phyloP scores from a whole-genome alignment of 1,140 invertebrate genomes.

The Hestina assimilis region DNA sequence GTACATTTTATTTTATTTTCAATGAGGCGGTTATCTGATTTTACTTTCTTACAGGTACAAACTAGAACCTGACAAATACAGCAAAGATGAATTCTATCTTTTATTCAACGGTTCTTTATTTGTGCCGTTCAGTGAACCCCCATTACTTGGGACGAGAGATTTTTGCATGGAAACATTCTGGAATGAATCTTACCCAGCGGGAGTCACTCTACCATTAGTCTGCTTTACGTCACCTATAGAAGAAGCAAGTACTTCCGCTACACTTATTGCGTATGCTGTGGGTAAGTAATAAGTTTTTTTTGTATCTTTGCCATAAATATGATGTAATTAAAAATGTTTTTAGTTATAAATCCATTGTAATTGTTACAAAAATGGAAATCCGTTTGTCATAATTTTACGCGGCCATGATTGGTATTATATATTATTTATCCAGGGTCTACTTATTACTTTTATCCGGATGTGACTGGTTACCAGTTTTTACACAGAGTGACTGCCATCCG shows the following conservation, averaged over 20 bases:
- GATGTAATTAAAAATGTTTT: too few relatives aligned
- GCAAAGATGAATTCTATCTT: conserved; percentile 79
- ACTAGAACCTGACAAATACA: conserved; percentile 73
- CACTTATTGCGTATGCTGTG: conserved; percentile 61
- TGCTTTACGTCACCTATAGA: conserved; percentile 61
- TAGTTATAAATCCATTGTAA: too few relatives aligned
- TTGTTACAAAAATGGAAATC: too few relatives aligned
- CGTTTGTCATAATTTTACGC: too few relatives aligned
- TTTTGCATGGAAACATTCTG: conserved; percentile 79
- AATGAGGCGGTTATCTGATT: too few relatives aligned
- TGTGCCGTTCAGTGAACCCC: conserved; percentile 65
- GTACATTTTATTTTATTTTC: too few relatives aligned
- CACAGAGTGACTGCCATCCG: too few relatives aligned
- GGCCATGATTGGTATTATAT: too few relatives aligned
- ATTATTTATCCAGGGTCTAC: too few relatives aligned
- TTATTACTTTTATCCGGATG: too few relatives aligned
- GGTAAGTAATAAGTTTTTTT: conserved; percentile 25
- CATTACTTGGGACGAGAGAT: conserved; percentile 73
- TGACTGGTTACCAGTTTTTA: too few relatives aligned
- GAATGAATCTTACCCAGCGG: conserved; percentile 59
- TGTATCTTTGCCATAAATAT: not conserved
- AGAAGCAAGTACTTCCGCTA: conserved; percentile 50
- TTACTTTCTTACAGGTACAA: conserved; percentile 66
- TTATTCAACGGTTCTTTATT: conserved; percentile 80
- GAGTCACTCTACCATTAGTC: conserved; percentile 67